Base-by-base conservation (phyloP, 2,113 vertebrate genomes). In the Neodon shergylaensis region DNA sequence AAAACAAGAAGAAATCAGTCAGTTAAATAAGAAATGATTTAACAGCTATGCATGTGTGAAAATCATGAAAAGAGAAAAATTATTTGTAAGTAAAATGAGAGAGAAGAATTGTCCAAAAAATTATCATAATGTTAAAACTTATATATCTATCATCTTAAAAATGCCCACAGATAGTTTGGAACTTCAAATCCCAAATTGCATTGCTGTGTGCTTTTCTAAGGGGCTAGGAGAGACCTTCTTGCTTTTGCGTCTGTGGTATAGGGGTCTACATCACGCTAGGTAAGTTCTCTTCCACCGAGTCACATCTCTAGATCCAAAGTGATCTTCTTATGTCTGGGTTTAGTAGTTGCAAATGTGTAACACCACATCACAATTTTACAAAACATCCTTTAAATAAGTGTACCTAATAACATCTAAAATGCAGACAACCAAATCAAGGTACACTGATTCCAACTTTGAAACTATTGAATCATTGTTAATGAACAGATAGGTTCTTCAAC, bases 401-500 rank as follows among this genome's bases (percentile, higher is more conserved):
- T 66, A n/a, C 70, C 88, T 61, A 88, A 86, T 52, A 81, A 66
- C 5, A 28, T 83, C 22, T 91, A 78, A 93, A 90, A 49, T 92
- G 5, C 92, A n/a, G 58, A 70, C 24, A 90, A 72, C 61, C 5
- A 78, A 94, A 81, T 89, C 72, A 94, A 90, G 3, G 2, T 66
- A 39, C 66, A 85, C 17, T 42, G 13, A 49, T 12, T 72, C 54
- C 26, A 92, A 33, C 72, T 91, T 66, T 2, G 47, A 94, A 90
- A 94, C 36, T 68, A 66, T 52, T 49, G 36, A 92, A 65, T 90
- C 47, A 88, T 79, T 95, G 49, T 58, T 95, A 49, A 49, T 65
- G n/a, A 82, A 11, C 11, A 97, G 24, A 19, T 92, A 70, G 79
- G 63, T 90, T 61, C 74, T 91, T 90, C 36, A 95, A 79, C 58